Evolutionary conservation across 2,888 invertebrate genomes (phyloP).

Genomic region (Mycalesis mineus): DNA sequence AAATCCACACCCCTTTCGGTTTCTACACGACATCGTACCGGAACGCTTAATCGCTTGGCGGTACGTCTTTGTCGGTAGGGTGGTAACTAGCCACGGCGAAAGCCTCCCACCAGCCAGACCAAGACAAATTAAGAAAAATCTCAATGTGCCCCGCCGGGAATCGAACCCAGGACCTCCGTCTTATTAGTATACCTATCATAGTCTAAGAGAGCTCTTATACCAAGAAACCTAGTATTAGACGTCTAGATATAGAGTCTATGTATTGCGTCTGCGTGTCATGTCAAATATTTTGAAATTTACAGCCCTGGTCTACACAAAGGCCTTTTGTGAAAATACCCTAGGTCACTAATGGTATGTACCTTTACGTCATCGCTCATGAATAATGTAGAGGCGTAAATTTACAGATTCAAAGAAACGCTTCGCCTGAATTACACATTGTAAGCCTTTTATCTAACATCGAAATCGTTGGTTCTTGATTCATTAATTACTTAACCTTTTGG

Average conservation of each 20-base stretch:
- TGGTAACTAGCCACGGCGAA: too few species aligned
- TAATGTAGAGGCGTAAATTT: conserved; percentile 52
- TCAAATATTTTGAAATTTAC: not conserved
- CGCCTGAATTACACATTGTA: conserved; percentile 8
- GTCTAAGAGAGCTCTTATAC: too few species aligned
- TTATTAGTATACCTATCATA: too few species aligned
- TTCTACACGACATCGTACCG: too few species aligned
- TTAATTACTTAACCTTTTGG: not conserved
- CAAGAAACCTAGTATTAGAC: not conserved
- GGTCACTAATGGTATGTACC: conserved; percentile 52
- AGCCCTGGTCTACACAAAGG: conserved; percentile 21
- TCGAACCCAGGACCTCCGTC: too few species aligned
- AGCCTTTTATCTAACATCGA: not conserved
- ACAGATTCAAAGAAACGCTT: conserved; percentile 17
- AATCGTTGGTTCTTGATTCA: not conserved
- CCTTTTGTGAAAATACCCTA: conserved; percentile 44
- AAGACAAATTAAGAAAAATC: too few species aligned
- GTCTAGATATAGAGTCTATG: not conserved
- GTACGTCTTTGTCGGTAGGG: too few species aligned
- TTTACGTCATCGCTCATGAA: conserved; percentile 47
- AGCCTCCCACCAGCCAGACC: too few species aligned
- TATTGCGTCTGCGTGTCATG: not conserved
- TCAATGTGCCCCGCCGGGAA: too few species aligned
- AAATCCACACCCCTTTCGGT: too few species aligned
- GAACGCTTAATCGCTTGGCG: too few species aligned